Evolutionary conservation across 2,113 vertebrate genomes (phyloP).

Genomic region (Psophia crepitans): DNA sequence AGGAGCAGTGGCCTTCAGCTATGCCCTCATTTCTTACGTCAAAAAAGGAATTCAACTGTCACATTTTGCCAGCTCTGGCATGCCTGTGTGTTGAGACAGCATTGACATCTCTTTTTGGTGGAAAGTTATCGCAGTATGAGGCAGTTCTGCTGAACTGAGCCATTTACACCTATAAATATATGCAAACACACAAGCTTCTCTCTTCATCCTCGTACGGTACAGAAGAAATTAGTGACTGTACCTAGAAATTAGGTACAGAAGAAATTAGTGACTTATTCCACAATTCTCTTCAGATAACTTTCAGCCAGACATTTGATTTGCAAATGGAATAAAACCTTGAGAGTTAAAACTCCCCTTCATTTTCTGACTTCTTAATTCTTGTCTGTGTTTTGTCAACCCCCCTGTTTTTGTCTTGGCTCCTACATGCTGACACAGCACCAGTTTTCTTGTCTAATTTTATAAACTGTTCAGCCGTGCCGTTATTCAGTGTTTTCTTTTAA

Average conservation of each 20-base stretch:
- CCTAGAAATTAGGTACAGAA: too few relatives aligned
- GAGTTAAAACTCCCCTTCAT: neutral
- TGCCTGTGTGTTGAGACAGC: neutral
- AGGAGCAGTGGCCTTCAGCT: neutral
- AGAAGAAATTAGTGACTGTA: too few relatives aligned
- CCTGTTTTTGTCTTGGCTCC: neutral
- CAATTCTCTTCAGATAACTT: neutral
- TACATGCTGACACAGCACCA: slow-evolving; percentile 58
- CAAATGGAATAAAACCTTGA: neutral
- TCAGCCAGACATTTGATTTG: neutral
- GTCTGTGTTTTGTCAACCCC: neutral
- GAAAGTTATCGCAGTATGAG: neutral
- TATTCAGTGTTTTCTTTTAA: slow-evolving; percentile 74
- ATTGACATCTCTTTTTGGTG: neutral
- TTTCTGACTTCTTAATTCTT: neutral
- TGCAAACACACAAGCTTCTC: neutral
- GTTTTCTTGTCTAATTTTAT: slow-evolving; percentile 72
- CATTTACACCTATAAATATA: neutral
- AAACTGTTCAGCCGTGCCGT: slow-evolving; percentile 66
- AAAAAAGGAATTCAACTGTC: neutral
- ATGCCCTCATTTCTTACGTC: neutral
- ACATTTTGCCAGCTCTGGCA: neutral
- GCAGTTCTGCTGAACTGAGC: neutral
- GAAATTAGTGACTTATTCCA: neutral
- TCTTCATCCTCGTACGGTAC: neutral